phyloP scores from a whole-genome alignment of 2,888 invertebrate species.

The Trissolcus japonicus region DNA sequence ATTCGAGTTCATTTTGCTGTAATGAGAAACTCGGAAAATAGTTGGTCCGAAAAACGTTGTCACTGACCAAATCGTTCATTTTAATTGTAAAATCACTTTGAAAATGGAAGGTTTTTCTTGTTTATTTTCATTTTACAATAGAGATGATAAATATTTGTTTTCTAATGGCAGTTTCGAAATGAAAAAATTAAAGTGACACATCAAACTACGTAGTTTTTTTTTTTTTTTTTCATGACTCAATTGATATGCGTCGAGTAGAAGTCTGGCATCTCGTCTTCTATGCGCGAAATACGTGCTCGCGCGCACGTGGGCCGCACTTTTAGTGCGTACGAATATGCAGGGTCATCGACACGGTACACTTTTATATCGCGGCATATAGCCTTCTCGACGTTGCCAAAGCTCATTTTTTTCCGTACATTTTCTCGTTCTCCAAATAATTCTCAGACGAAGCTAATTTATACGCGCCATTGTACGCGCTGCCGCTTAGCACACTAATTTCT shows the following conservation, averaged over 20 bases:
- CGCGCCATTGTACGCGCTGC: slow-evolving; percentile 54
- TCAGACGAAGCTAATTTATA: slow-evolving; percentile 58
- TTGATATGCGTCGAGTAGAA: slow-evolving; percentile 55
- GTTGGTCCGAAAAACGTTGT: background rate
- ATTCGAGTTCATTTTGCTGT: slow-evolving; percentile 25
- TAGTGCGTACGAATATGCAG: slow-evolving; percentile 68
- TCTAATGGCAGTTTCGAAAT: slow-evolving; percentile 6
- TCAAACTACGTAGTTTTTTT: slow-evolving; percentile 33
- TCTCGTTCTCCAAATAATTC: slow-evolving; percentile 57
- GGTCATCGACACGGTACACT: slow-evolving; percentile 76
- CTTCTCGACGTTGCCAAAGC: slow-evolving; percentile 49
- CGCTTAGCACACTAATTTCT: slow-evolving; percentile 58
- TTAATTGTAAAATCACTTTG: background rate
- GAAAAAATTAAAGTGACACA: slow-evolving; percentile 43
- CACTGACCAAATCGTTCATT: background rate
- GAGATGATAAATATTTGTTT: background rate
- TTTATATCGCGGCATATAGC: slow-evolving; percentile 72
- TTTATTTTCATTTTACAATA: background rate
- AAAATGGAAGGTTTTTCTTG: background rate
- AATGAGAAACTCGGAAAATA: slow-evolving; percentile 19
- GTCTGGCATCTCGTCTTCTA: slow-evolving; percentile 59
- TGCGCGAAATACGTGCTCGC: slow-evolving; percentile 59
- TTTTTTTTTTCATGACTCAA: slow-evolving; percentile 40
- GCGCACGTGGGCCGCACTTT: slow-evolving; percentile 65
- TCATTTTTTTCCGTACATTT: slow-evolving; percentile 52